Evolutionary conservation across 2,113 vertebrate species (phyloP).

Genomic region (Gymnorhina tibicen): DNA sequence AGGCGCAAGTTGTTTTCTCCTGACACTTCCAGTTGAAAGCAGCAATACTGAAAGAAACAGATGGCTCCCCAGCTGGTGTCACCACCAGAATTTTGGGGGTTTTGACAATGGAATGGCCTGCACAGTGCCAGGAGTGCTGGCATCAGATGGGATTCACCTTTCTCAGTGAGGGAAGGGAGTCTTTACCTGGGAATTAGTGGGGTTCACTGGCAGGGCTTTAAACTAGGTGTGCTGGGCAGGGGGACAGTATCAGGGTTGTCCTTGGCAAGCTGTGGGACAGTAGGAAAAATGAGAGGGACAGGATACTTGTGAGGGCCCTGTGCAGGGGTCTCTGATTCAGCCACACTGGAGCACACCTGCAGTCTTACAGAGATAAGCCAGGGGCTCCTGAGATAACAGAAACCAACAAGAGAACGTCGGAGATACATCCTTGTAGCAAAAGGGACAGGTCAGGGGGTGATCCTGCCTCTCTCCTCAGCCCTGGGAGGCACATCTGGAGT

Average conservation of each 20-base stretch:
- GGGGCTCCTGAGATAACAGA: not conserved
- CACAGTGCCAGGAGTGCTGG: not conserved
- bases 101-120: not conserved
- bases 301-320: not conserved
- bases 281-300: not conserved
- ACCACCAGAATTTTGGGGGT: not conserved
- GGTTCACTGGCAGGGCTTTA: not conserved
- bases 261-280: not conserved
- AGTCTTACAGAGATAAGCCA: not conserved
- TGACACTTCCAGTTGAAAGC: not conserved
- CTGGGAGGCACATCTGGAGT: not conserved
- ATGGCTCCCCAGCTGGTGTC: not conserved
- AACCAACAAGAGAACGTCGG: not conserved
- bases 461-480: not conserved
- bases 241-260: not conserved
- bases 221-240: not conserved
- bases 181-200: not conserved
- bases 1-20: not conserved
- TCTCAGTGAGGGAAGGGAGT: not conserved
- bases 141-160: not conserved
- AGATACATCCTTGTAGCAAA: not conserved
- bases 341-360: not conserved
- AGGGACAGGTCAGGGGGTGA: not conserved
- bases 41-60: not conserved
- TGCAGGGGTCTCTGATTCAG: not conserved